A percentile compares a stretch with the other conserved stretches of the same genome.
Evolutionary conservation across 1,140 invertebrate genomes (phyloP).

Genomic region (Drosophila lini): DNA sequence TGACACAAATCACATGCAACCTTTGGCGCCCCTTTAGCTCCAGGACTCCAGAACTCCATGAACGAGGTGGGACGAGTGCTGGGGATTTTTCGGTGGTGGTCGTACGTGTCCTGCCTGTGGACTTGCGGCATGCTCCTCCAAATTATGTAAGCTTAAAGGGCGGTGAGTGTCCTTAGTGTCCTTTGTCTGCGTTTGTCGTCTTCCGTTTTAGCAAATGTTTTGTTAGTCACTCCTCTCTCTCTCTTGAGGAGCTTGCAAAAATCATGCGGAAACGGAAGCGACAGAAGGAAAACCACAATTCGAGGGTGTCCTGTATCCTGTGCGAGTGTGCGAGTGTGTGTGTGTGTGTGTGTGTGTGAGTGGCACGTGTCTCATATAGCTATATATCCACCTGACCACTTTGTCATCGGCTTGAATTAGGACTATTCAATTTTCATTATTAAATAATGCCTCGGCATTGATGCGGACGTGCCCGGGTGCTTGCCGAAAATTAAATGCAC

Average conservation of each 20-base stretch:
- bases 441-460: conserved; percentile 68
- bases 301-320: conserved; percentile 41
- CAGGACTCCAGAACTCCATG: neutral
- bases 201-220: conserved; percentile 82
- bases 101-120: conserved; percentile 65
- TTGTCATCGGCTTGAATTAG: conserved; percentile 69
- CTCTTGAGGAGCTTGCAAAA: conserved; percentile 66
- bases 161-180: conserved; percentile 41
- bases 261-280: conserved; percentile 82
- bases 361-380: conserved; percentile 56
- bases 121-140: conserved; percentile 44
- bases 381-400: conserved; percentile 41
- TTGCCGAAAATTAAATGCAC: conserved; percentile 63
- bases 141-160: conserved; percentile 79
- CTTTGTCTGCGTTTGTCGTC: conserved; percentile 69
- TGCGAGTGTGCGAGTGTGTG: conserved; percentile 14
- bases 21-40: conserved; percentile 37
- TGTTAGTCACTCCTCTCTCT: conserved; percentile 64
- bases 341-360: conserved; percentile 39
- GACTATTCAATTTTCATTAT: conserved; percentile 83
- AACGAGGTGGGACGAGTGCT: conserved; percentile 28
- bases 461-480: conserved; percentile 55
- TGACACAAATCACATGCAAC: conserved; percentile 81
- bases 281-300: conserved; percentile 82
- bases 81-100: conserved; percentile 54